Base-by-base conservation (phyloP, 2,113 vertebrate species). In the Xiphophorus couchianus region DNA sequence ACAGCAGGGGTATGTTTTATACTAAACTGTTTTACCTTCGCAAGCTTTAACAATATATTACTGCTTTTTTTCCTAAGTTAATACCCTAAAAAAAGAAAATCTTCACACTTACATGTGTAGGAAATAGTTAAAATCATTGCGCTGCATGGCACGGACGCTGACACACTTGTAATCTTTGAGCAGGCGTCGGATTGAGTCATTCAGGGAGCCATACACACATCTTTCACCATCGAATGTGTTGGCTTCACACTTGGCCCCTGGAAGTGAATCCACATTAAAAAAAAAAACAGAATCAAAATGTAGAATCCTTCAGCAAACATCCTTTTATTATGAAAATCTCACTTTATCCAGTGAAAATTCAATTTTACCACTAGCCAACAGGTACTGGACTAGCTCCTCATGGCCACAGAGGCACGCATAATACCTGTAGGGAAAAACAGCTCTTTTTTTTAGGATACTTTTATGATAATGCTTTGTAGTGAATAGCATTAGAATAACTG, bases 361-460 rank as follows among this genome's bases (percentile, higher is more conserved):
- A 73, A 54, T 1, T 94, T 96, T 95, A 98, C 98, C 98, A 58
- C 92, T 98, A 83, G 96, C 96, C 90, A 99, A 93, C 85, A 99
- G 94, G 87, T 99, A 99, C 88, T 94, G 95, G 73, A 99, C 98
- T 89, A 99, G 93, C 73, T 99, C 97, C 80, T 98, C 97, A 0
- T 99, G 96, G 69, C 98, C 98, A 87, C 98, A 99, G 30, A 98
- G 95, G 85, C 98, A 99, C 19, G 98, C 97, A 0, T 99, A 99
- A 91, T 99, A 99, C 84, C 98, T 99, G 80, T 19, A 74, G 28
- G 28, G 67, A 74, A 4, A 71, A 74, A 4, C 3, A 25, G 17
- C 14, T 31, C 71, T 10, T 48, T 65, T 60, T 9, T 72, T 19
- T 44, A 37, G 12, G 54, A 25, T 1, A 25, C 25, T 15, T 25